phyloP scores from a whole-genome alignment of 2,113 vertebrate genomes.

The Anhinga anhinga region DNA sequence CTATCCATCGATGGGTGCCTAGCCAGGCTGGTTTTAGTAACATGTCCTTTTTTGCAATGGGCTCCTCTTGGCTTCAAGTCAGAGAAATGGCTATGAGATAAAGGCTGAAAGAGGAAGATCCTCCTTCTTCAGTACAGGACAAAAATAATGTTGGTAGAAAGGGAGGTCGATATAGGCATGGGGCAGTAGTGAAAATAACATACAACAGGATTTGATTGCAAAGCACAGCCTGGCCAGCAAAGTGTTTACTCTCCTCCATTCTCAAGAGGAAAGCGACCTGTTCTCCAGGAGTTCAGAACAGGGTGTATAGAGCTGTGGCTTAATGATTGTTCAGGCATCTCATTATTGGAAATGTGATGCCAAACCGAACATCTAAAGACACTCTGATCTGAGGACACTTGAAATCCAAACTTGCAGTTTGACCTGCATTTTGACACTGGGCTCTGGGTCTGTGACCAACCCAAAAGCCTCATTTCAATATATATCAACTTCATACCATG shows the following conservation, averaged over 20 bases:
- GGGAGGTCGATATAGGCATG: too few species aligned
- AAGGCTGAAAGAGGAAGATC: background rate
- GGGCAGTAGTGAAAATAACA: background rate
- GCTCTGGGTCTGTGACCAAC: background rate
- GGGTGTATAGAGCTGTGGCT: background rate
- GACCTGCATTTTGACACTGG: background rate
- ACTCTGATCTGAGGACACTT: background rate
- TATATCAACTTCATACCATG: background rate
- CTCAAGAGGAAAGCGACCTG: background rate
- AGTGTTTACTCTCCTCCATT: background rate
- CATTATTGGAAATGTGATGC: background rate
- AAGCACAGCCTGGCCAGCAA: background rate
- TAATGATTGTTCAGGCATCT: background rate
- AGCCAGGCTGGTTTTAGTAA: background rate
- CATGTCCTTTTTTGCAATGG: background rate
- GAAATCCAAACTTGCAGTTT: background rate
- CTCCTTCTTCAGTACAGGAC: background rate
- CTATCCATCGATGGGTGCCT: fast-evolving
- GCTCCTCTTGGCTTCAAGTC: background rate
- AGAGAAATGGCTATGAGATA: background rate
- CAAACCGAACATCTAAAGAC: background rate
- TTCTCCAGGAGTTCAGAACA: background rate
- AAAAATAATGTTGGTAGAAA: background rate
- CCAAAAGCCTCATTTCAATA: background rate
- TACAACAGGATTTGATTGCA: background rate